Conservation (phyloP, 2,797 vertebrate genomes). For the Galagoides demidoff region DNA sequence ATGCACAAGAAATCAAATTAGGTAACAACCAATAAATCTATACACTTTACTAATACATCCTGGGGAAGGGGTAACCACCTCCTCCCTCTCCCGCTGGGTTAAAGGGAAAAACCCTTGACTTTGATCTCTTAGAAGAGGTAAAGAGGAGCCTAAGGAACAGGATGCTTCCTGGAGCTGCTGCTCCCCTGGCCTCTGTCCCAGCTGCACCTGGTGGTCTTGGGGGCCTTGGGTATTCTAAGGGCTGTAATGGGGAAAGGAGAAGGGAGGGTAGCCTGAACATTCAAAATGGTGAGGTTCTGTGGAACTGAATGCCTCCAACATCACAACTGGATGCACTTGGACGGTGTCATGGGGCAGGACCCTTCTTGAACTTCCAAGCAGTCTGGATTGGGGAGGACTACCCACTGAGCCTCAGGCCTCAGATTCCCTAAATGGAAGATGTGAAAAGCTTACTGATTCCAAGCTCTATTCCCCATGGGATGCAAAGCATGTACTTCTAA, state of each 20-base stretch:
- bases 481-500: neutral
- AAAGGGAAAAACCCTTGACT: neutral
- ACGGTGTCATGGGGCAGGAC: neutral
- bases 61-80: neutral
- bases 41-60: neutral
- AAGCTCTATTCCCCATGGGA: neutral
- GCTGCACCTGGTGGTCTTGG: neutral
- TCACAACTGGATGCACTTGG: neutral
- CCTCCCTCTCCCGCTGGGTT: neutral
- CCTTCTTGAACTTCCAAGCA: neutral
- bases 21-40: conserved; percentile 15
- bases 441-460: neutral
- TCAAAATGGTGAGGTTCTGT: neutral
- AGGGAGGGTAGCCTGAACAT: neutral
- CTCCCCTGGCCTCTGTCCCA: neutral
- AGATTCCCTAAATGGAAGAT: neutral
- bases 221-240: neutral
- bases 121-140: neutral
- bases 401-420: neutral
- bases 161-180: neutral
- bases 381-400: neutral
- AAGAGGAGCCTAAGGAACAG: neutral
- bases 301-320: neutral
- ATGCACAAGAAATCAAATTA: conserved; percentile 60
- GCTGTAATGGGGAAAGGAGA: neutral